Percentiles rank a stretch among this genome's conserved stretches.
These are phyloP conservation scores for Onychomys leucogaster DNA, from an alignment of 2,797 vertebrate genomes.

Conservation along the genomic window DNA sequence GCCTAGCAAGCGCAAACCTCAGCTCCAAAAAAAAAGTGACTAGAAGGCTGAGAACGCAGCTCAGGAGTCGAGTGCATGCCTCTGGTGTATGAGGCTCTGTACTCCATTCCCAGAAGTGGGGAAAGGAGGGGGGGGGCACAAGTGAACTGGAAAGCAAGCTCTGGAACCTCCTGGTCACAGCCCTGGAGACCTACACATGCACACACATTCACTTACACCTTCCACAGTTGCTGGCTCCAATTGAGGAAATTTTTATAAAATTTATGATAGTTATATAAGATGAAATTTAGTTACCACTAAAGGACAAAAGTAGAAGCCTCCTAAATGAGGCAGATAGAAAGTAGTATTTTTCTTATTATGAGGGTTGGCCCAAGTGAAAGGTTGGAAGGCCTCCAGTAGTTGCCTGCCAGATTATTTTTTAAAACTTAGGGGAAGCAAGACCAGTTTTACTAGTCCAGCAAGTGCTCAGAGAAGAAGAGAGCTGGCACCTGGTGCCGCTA, in stretches of 20 bases:
- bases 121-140: accelerated
- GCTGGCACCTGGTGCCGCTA: not conserved
- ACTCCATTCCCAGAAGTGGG: not conserved
- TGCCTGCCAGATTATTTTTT: slow-evolving; percentile 61
- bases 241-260: slow-evolving; percentile 60
- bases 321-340: slow-evolving; percentile 73
- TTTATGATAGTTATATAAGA: slow-evolving; percentile 67
- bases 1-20: too few species aligned
- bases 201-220: not conserved
- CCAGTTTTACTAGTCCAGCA: slow-evolving; percentile 71
- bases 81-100: not conserved
- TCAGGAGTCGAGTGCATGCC: too few species aligned
- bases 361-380: slow-evolving; percentile 67
- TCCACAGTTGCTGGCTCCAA: slow-evolving; percentile 26
- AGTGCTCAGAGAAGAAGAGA: not conserved
- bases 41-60: not conserved
- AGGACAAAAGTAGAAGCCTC: slow-evolving; percentile 58
- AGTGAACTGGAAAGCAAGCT: not conserved
- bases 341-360: slow-evolving; percentile 80
- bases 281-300: slow-evolving; percentile 76
- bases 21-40: not conserved
- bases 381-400: slow-evolving; percentile 76
- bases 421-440: slow-evolving; percentile 39
- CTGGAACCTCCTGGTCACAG: not conserved
- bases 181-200: not conserved